These are phyloP conservation scores for Decapterus maruadsi DNA, from an alignment of 2,797 vertebrate species.

Conservation along the genomic window DNA sequence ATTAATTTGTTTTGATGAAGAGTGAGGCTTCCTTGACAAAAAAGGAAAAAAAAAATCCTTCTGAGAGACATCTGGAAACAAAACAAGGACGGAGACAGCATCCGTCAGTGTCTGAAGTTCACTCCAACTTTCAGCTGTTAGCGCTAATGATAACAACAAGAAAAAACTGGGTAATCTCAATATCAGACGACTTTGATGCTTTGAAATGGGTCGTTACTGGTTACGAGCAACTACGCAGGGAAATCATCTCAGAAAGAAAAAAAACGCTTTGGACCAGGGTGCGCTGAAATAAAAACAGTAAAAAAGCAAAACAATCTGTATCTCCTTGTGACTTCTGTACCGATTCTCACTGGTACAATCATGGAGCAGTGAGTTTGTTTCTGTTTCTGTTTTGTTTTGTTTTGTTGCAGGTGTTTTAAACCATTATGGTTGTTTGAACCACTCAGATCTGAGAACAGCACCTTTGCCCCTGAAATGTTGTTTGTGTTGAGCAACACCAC, in stretches of 20 bases:
- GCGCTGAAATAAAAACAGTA: neutral
- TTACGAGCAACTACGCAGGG: neutral
- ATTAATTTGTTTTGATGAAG: neutral
- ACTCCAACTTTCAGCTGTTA: neutral
- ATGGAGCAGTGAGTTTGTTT: neutral
- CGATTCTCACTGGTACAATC: neutral
- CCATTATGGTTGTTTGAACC: neutral
- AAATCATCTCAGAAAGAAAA: neutral
- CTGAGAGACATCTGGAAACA: neutral
- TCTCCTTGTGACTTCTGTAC: too few species aligned
- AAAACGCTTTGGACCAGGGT: neutral
- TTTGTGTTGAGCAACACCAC: neutral
- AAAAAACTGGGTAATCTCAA: neutral
- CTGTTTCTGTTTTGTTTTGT: neutral
- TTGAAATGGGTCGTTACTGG: neutral
- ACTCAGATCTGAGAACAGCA: neutral
- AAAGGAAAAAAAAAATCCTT: neutral
- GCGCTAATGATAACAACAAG: neutral
- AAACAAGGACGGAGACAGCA: neutral
- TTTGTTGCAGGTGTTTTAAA: neutral
- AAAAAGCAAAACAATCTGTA: neutral
- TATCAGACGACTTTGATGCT: neutral
- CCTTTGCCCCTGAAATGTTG: neutral
- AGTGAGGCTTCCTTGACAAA: neutral
- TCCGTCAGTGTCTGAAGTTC: neutral